A percentile compares a stretch with the other conserved stretches of the same genome.
Evolutionary conservation across 64 coral and sea anemone genomes (phyloP).

Genomic region (Pachyseris speciosa): DNA sequence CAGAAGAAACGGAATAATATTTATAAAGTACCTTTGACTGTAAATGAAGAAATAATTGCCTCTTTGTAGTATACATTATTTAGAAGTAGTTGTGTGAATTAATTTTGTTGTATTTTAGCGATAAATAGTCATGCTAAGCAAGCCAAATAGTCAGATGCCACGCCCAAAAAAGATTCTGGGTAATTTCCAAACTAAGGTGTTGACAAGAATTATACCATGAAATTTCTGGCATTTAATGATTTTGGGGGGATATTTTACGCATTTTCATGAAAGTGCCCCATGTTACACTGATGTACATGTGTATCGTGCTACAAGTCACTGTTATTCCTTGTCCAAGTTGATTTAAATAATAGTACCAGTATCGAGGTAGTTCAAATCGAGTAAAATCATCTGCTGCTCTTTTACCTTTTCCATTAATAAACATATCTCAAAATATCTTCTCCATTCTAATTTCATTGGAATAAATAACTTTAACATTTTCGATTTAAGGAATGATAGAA

Average conservation of each 20-base stretch:
- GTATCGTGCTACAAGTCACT: slow-evolving; percentile 41
- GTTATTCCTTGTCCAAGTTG: slow-evolving; percentile 64
- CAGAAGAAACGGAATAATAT: slow-evolving; percentile 12
- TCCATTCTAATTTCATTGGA: slow-evolving; percentile 3
- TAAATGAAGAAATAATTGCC: slow-evolving; percentile 61
- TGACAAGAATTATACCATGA: slow-evolving; percentile 11
- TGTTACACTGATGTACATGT: slow-evolving; percentile 55
- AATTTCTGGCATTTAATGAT: slow-evolving; percentile 10
- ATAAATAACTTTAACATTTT: not conserved
- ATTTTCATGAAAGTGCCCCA: slow-evolving; percentile 36
- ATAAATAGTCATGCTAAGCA: slow-evolving; percentile 4
- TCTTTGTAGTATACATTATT: slow-evolving; percentile 15
- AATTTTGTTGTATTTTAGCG: slow-evolving; percentile 37
- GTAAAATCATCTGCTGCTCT: slow-evolving; percentile 59
- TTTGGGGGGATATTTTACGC: slow-evolving; percentile 5
- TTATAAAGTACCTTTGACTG: slow-evolving; percentile 8
- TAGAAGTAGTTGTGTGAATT: not conserved
- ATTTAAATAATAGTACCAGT: slow-evolving; percentile 60
- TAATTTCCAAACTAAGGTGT: slow-evolving; percentile 52
- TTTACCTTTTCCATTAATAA: slow-evolving; percentile 58
- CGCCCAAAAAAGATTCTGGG: slow-evolving; percentile 60
- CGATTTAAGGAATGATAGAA: too few species aligned
- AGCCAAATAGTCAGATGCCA: too few species aligned
- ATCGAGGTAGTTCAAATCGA: slow-evolving; percentile 47
- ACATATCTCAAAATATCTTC: slow-evolving; percentile 33